Percentiles rank a stretch among this genome's conserved stretches.
phyloP scores from a whole-genome alignment of 1,140 invertebrate species.

The Caenorhabditis latens region DNA sequence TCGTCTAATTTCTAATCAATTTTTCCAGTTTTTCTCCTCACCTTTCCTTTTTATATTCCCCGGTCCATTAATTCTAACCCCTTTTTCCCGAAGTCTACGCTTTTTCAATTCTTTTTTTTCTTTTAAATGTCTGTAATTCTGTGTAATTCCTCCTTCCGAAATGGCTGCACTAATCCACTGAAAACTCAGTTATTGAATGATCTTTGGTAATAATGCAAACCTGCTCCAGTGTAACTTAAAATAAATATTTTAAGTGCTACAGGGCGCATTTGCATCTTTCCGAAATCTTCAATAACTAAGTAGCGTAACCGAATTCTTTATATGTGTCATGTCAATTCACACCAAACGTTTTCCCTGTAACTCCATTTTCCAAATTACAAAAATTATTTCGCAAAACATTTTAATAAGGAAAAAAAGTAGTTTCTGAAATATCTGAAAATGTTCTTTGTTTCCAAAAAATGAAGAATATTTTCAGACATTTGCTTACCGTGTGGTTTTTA shows the following conservation, averaged over 20 bases:
- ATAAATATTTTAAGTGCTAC: too few relatives aligned
- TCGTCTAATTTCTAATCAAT: neutral
- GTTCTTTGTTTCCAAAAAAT: too few relatives aligned
- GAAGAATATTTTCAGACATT: too few relatives aligned
- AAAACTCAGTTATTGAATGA: neutral
- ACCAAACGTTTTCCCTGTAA: slow-evolving; percentile 20
- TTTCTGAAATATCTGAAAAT: too few relatives aligned
- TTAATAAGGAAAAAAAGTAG: neutral
- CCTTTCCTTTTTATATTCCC: neutral
- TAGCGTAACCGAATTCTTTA: slow-evolving; percentile 1
- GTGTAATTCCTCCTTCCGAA: slow-evolving; percentile 9
- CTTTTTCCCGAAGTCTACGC: neutral
- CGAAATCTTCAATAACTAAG: neutral
- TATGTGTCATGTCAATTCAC: slow-evolving; percentile 12
- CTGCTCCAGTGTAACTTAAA: too few relatives aligned
- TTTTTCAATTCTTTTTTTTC: slow-evolving; percentile 28
- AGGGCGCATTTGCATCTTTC: too few relatives aligned
- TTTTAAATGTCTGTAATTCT: slow-evolving; percentile 45
- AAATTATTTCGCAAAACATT: too few relatives aligned
- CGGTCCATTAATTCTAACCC: neutral
- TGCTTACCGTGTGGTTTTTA: too few relatives aligned
- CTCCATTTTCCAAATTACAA: slow-evolving; percentile 11
- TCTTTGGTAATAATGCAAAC: too few relatives aligned
- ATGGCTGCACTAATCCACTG: slow-evolving; percentile 52
- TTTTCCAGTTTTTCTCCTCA: neutral